A percentile compares a stretch with the other conserved stretches of the same genome.
Conservation (phyloP, 2,113 vertebrate genomes). For the Syngnathus scovelli region DNA sequence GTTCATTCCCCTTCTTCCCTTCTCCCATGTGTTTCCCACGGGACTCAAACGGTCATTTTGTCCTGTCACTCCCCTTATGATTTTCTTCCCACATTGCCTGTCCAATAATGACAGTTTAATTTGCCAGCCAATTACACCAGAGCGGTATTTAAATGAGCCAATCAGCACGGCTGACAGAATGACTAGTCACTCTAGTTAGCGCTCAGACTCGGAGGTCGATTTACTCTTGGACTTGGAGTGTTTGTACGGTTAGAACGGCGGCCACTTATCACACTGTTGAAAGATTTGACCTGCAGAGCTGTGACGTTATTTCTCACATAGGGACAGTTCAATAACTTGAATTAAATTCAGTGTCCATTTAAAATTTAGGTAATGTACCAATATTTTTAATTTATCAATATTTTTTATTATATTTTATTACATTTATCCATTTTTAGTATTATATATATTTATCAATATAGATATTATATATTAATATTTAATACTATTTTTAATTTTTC, state of each 20-base stretch:
- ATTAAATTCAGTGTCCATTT: too few relatives aligned
- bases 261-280: not conserved
- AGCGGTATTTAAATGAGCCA: slow-evolving; percentile 85
- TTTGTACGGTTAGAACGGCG: slow-evolving; percentile 10
- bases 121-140: slow-evolving; percentile 81
- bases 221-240: slow-evolving; percentile 45
- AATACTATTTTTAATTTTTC: slow-evolving; percentile 1
- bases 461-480: too few relatives aligned
- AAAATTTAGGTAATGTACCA: too few relatives aligned
- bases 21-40: slow-evolving; percentile 41
- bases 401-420: too few relatives aligned
- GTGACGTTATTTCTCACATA: not conserved
- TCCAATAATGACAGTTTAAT: slow-evolving; percentile 84
- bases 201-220: slow-evolving; percentile 54
- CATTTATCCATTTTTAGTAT: too few relatives aligned
- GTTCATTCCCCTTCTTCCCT: slow-evolving; percentile 39
- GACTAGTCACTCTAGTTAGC: slow-evolving; percentile 60
- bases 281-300: not conserved
- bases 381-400: too few relatives aligned
- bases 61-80: slow-evolving; percentile 64
- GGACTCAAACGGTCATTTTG: slow-evolving; percentile 51
- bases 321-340: too few relatives aligned
- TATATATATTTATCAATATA: too few relatives aligned
- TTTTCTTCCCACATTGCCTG: slow-evolving; percentile 58
- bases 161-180: slow-evolving; percentile 66